These are phyloP conservation scores for Porites evermanni DNA, from an alignment of 92 coral and sea anemone species.

Conservation along the genomic window DNA sequence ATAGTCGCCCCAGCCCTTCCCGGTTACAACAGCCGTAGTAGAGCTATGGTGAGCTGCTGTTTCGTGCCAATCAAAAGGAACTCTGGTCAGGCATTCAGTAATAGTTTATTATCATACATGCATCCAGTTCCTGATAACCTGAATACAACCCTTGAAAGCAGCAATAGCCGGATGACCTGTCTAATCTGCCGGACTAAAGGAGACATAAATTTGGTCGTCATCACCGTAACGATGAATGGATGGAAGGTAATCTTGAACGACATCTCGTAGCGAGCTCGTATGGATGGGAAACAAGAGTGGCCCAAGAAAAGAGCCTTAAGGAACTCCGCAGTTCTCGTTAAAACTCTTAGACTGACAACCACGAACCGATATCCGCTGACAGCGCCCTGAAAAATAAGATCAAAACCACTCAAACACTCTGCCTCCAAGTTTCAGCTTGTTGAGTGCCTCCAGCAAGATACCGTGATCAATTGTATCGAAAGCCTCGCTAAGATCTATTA, in stretches of 20 bases:
- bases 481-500: background rate
- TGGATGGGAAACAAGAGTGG: constrained; percentile 44
- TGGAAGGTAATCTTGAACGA: constrained; percentile 29
- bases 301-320: constrained; percentile 52
- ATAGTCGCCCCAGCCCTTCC: no score
- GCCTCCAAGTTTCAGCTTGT: background rate
- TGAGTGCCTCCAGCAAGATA: constrained; percentile 8
- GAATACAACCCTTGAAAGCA: no score
- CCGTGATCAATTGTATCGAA: background rate
- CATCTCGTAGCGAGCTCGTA: constrained; percentile 26
- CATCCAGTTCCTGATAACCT: no score
- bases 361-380: constrained; percentile 34
- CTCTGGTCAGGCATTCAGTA: no score
- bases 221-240: background rate
- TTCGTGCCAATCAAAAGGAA: no score
- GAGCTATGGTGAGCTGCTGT: no score
- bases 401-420: constrained; percentile 4
- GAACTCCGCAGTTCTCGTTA: constrained; percentile 36
- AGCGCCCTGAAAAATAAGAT: constrained; percentile 22
- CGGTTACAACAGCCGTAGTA: no score
- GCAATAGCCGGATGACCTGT: no score
- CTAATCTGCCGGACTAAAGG: no score
- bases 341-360: constrained; percentile 41
- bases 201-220: no score
- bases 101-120: no score